Percentiles rank a stretch among this genome's conserved stretches.
Conservation (phyloP, 2,113 vertebrate genomes). For the Sebastes schlegelii region DNA sequence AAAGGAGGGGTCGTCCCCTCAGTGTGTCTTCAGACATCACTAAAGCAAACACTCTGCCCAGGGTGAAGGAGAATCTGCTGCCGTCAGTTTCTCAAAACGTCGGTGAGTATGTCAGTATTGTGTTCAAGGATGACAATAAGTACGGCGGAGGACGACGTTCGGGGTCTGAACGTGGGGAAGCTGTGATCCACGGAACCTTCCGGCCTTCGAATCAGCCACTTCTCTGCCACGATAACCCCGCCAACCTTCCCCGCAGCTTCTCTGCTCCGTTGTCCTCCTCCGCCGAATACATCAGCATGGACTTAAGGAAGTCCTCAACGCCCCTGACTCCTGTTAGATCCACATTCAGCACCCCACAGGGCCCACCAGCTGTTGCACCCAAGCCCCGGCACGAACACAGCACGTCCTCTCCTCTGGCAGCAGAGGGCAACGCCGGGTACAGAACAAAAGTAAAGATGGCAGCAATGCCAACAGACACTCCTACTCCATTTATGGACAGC, state of each 20-base stretch:
- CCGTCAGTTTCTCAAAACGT: constrained; percentile 74
- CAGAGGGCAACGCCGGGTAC: constrained; percentile 67
- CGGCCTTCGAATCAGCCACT: constrained; percentile 74
- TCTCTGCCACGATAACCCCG: constrained; percentile 71
- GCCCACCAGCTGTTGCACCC: constrained; percentile 63
- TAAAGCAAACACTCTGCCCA: constrained; percentile 84
- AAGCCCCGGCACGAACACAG: constrained; percentile 70
- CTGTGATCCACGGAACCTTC: constrained; percentile 76
- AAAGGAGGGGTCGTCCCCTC: constrained; percentile 78
- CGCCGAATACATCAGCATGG: constrained; percentile 86
- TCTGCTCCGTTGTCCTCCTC: constrained; percentile 83
- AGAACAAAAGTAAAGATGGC: constrained; percentile 68
- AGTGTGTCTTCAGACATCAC: constrained; percentile 79
- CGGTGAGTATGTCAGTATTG: constrained; percentile 85
- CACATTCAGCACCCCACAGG: constrained; percentile 70
- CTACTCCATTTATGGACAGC: constrained; percentile 67
- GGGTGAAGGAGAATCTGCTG: constrained; percentile 79
- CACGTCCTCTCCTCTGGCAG: constrained; percentile 63
- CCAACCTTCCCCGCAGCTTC: constrained; percentile 85
- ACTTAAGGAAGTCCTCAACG: constrained; percentile 73
- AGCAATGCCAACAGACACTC: constrained; percentile 57
- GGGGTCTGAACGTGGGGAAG: constrained; percentile 56
- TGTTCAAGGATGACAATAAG: constrained; percentile 73
- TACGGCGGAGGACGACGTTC: constrained; percentile 40
- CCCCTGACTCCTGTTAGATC: constrained; percentile 72